A percentile compares a stretch with the other conserved stretches of the same genome.
Conservation (phyloP, 2,888 invertebrate genomes). For the Tipula confusa region DNA sequence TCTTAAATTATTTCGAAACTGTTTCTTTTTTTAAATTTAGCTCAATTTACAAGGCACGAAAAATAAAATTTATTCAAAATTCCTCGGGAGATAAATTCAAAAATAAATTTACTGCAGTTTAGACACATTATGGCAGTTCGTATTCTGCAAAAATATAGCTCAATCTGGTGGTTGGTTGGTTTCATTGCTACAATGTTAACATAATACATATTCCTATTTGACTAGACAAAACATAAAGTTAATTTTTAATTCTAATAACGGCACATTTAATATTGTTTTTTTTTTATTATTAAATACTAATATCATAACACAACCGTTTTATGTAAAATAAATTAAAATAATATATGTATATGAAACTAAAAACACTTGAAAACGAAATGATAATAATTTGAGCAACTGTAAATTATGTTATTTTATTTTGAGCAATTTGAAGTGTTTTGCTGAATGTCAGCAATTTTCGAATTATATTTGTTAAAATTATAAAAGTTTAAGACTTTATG, state of each 20-base stretch:
- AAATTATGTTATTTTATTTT: not conserved
- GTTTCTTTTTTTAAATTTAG: not conserved
- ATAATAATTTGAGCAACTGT: constrained; percentile 14
- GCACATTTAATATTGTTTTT: constrained; percentile 29
- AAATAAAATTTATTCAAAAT: not conserved
- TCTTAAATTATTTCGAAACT: not conserved
- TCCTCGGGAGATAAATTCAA: not conserved
- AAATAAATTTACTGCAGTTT: not conserved
- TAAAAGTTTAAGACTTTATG: not conserved
- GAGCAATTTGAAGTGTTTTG: not conserved
- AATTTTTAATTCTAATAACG: constrained; percentile 30
- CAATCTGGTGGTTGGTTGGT: not conserved
- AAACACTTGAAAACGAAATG: not conserved
- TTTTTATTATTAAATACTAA: not conserved
- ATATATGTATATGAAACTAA: not conserved
- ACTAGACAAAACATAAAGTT: constrained; percentile 27
- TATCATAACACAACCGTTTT: not conserved
- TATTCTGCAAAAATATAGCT: not conserved
- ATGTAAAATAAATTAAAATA: not conserved
- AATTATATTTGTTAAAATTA: not conserved
- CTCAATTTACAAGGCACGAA: constrained; percentile 13
- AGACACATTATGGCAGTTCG: too few species aligned
- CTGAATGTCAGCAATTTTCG: not conserved
- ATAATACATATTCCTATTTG: constrained; percentile 15
- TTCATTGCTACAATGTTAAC: not conserved